Conservation (phyloP, 1,140 invertebrate species). For the Polypedilum vanderplanki region DNA sequence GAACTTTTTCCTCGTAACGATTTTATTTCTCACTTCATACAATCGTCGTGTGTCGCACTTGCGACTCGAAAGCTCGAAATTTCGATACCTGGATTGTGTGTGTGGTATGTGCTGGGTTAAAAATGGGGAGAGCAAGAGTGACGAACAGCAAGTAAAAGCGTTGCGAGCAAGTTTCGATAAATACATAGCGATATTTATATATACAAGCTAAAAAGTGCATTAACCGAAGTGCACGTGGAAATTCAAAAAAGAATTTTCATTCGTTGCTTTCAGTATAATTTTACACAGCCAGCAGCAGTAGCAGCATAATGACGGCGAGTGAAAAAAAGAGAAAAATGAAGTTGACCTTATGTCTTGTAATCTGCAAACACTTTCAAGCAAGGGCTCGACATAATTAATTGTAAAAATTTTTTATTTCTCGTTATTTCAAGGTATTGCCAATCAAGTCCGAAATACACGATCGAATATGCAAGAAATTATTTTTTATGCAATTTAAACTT, state of each 20-base stretch:
- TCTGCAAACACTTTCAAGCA: not conserved
- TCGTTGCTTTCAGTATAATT: not conserved
- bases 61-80: not conserved
- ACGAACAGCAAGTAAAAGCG: not conserved
- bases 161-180: not conserved
- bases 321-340: not conserved
- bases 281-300: not conserved
- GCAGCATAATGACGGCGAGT: not conserved
- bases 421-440: not conserved
- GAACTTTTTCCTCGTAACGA: not conserved
- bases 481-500: not conserved
- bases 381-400: too few species aligned
- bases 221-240: constrained; percentile 28
- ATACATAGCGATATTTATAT: not conserved
- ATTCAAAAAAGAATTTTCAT: constrained; percentile 17
- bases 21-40: not conserved
- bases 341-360: not conserved
- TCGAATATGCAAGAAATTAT: not conserved
- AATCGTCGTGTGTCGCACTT: too few species aligned
- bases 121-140: not conserved
- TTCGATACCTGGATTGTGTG: not conserved
- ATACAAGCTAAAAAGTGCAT: constrained; percentile 14
- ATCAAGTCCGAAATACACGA: not conserved
- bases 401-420: too few species aligned
- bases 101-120: not conserved